Evolutionary conservation across 2,888 invertebrate genomes (phyloP).

Genomic region (Euphydryas editha): DNA sequence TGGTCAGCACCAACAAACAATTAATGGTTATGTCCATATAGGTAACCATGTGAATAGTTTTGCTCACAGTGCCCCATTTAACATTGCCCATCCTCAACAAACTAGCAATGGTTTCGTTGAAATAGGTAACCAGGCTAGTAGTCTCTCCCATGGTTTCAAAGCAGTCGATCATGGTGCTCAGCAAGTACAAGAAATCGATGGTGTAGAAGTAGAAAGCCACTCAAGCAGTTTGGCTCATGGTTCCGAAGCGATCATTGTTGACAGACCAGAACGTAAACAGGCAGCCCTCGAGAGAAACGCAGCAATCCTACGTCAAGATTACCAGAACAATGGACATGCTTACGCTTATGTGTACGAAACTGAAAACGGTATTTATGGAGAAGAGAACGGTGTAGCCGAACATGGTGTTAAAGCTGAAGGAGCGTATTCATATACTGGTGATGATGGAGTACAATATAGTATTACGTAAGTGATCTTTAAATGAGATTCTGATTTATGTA

Average conservation of each 20-base stretch:
- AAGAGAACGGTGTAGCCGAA: constrained; percentile 71
- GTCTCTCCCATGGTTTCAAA: constrained; percentile 28
- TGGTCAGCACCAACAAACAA: background rate
- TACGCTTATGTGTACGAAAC: constrained; percentile 73
- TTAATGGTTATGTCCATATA: background rate
- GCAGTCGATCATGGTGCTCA: constrained; percentile 14
- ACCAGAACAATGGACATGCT: constrained; percentile 68
- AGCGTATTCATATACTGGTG: constrained; percentile 72
- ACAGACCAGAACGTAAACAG: constrained; percentile 64
- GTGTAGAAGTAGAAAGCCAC: constrained; percentile 17
- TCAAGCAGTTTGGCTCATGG: constrained; percentile 29
- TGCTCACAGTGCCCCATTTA: background rate
- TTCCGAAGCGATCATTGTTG: constrained; percentile 30
- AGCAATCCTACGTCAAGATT: constrained; percentile 69
- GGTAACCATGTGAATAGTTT: background rate
- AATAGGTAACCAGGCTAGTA: constrained; percentile 17
- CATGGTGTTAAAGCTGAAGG: constrained; percentile 75
- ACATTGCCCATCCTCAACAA: background rate
- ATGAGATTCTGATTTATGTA: background rate
- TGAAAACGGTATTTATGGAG: constrained; percentile 73
- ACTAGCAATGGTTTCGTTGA: constrained; percentile 14
- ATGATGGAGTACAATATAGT: constrained; percentile 73
- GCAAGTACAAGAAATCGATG: constrained; percentile 8
- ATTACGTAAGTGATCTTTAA: constrained; percentile 56
- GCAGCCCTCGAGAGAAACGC: constrained; percentile 70